Base-by-base conservation (phyloP, 2,113 vertebrate species). In the Tinamus guttatus region DNA sequence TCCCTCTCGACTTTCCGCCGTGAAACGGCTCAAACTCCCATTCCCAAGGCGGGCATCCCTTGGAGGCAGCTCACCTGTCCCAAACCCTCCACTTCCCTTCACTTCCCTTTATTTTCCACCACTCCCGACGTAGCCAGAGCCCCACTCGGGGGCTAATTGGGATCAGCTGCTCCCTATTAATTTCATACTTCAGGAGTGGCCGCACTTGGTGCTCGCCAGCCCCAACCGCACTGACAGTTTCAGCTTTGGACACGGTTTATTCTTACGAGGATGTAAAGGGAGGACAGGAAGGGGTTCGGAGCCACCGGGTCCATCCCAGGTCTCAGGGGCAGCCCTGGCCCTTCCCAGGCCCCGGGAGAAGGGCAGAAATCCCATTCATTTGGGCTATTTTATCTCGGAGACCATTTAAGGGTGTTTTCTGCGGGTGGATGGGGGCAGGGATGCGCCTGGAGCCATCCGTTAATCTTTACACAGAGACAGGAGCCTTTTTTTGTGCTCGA, bases 381-480 rank as follows among this genome's bases (percentile, higher is more conserved):
- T 84, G 90, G 85, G 80, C 83, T 85, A 10, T 80, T 90, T 95
- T 92, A 94, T 94, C 94, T 83, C 3, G 68, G 85, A 96, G 80
- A 86, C 92, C 90, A 92, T 94, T 88, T 60, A 94, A 93, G 94
- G 94, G 92, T 92, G 90, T 93, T 96, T 95, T 96, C 94, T 92
- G 52, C 25, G 52, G 52, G 90, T 71, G 94, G 94, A 83, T 93
- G 96, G 96, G 96, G 96, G 96, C 96, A 96, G 95, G 95, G 96
- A 96, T 90, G 83, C 81, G 95, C 94, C 95, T 94, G 85, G 56
- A 87, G 94, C 90, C 94, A 94, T 95, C 96, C 86, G 94, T 97
- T 97, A 96, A 97, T 96, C 94, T 97, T 96, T 94, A 97, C 79
- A 95, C 95, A 93, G 95, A 97, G 94, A 95, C 95, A 96, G 96